Base-by-base conservation (phyloP, 2,888 invertebrate species). In the Catonia carolina region DNA sequence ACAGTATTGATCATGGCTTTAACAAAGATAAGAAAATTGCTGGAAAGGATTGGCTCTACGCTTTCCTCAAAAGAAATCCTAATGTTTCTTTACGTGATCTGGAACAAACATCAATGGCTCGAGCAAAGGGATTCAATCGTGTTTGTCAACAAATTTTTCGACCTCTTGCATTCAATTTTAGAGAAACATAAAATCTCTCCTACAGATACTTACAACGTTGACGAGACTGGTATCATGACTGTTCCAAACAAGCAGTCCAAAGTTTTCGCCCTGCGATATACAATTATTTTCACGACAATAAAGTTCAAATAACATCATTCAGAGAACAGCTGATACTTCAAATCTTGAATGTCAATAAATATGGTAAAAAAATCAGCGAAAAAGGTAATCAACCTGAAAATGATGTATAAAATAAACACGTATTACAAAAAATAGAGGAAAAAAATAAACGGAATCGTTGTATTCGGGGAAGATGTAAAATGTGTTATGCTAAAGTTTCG, bases 1-100 rank as follows among this genome's bases (percentile, higher is more conserved):
- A 64, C 60, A 59, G 58, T 23, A 56, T 65, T n/a, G 33, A 33
- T 2, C 62, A 68, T 62, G 57, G 60, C 48, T 70, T 71, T 60
- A 68, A 69, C 51, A 17, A 8, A 14, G 52, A 53, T n/a, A 42
- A 57, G 39, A 23, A 42, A 14, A 22, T 53, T 33, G 56, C 56
- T 17, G 56, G 52, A 23, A 53, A 42, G 27, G 53, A 42, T 15
- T 57, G 57, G 57, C 14, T 57, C 10, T 35, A 53, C 23, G 31
- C n/a, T 31, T 57, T 57, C 14, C 49, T 41, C 17, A 27, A 45
- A 12, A 35, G 56, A 20, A 12, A 56, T 45, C 51, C 51, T 15
- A 17, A 15, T 6, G 20, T 42, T 10, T 23, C 58, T 14, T 10
- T 58, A 7, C 14, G 50, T 14, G 36, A 37, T 8, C 58, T 55